Conservation (phyloP, 2,113 vertebrate species). For the Oreochromis niloticus region DNA sequence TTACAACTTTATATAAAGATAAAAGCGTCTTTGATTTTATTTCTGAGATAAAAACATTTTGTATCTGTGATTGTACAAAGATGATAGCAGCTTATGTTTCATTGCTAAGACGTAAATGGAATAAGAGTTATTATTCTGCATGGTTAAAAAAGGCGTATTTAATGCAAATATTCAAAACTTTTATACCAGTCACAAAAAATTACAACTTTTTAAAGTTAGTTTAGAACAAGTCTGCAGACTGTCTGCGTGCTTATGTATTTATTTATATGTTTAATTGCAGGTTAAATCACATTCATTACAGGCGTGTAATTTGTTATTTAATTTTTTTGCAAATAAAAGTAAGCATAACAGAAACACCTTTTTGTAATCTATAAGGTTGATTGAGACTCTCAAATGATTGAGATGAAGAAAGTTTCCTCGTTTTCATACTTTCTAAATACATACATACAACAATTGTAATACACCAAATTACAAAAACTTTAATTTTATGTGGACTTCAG, state of each 20-base stretch:
- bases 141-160: fast-evolving
- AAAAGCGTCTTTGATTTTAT: background rate
- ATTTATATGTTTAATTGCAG: background rate
- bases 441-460: background rate
- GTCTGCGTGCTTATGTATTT: fast-evolving
- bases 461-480: background rate
- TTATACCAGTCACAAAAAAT: background rate
- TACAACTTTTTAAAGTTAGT: background rate
- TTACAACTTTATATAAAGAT: background rate
- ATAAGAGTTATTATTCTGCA: background rate
- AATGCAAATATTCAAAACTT: background rate
- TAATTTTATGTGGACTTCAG: background rate
- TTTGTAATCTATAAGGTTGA: background rate
- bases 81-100: background rate
- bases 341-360: background rate
- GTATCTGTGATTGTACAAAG: background rate
- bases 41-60: background rate
- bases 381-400: background rate
- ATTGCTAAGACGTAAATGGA: background rate
- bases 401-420: background rate
- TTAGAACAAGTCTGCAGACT: background rate
- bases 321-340: background rate
- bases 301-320: fast-evolving
- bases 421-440: background rate
- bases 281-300: background rate